These are phyloP conservation scores for Paedocypris micromegethes DNA, from an alignment of 2,797 vertebrate species.

Conservation along the genomic window DNA sequence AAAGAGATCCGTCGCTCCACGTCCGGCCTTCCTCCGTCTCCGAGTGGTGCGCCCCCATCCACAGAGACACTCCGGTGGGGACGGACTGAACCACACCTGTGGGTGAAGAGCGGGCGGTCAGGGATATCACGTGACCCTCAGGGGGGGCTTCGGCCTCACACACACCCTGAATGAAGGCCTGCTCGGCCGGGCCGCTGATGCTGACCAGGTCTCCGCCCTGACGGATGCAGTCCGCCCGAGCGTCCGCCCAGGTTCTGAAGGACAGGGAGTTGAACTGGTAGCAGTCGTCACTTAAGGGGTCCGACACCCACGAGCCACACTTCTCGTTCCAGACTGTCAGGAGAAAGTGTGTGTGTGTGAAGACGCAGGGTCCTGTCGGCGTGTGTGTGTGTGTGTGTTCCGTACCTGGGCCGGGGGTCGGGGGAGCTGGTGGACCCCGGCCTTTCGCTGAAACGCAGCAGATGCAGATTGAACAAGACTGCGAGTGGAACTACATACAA, in stretches of 20 bases:
- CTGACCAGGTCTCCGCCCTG: constrained; percentile 72
- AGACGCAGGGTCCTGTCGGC: neutral
- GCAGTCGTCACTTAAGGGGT: constrained; percentile 73
- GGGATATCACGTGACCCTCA: no score
- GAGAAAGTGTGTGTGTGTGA: neutral
- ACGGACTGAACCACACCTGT: constrained; percentile 61
- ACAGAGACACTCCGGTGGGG: constrained; percentile 67
- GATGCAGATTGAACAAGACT: no score
- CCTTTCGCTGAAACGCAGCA: constrained; percentile 59
- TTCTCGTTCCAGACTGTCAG: constrained; percentile 69
- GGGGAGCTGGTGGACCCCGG: constrained; percentile 63
- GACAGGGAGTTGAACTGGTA: constrained; percentile 69
- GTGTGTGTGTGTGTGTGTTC: neutral
- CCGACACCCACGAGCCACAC: constrained; percentile 67
- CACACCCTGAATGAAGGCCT: constrained; percentile 68
- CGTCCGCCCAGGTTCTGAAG: constrained; percentile 67
- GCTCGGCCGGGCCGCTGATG: constrained; percentile 68
- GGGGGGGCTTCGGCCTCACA: neutral
- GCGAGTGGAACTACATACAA: no score
- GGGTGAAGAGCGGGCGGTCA: no score
- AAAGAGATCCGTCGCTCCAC: constrained; percentile 68
- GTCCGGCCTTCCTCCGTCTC: constrained; percentile 71
- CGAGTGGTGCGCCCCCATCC: constrained; percentile 74
- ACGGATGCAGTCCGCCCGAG: constrained; percentile 69
- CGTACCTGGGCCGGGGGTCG: constrained; percentile 71